Conservation (phyloP, 2,797 vertebrate genomes). For the Danio kyathit region DNA sequence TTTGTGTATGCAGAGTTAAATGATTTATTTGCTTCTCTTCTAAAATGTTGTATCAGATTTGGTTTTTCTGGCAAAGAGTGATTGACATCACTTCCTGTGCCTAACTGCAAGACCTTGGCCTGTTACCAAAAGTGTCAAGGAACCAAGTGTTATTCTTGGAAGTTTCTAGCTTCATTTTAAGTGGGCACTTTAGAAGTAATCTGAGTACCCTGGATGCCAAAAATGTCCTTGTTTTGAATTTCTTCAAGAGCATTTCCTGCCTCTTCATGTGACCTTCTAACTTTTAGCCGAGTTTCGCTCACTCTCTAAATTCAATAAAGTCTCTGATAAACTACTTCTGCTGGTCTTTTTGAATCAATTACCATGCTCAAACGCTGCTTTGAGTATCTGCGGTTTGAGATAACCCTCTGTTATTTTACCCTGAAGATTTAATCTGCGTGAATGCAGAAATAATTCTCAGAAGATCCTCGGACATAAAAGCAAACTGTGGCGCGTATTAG, state of each 20-base stretch:
- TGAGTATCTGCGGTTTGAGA: constrained; percentile 37
- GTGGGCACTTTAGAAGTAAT: constrained; percentile 48
- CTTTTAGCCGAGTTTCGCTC: not conserved
- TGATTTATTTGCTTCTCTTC: constrained; percentile 78
- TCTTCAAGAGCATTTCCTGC: constrained; percentile 52
- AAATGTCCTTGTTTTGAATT: constrained; percentile 58
- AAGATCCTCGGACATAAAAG: constrained; percentile 58
- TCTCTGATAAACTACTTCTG: constrained; percentile 50
- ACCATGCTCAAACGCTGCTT: constrained; percentile 28
- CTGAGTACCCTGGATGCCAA: constrained; percentile 49
- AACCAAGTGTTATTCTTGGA: constrained; percentile 64
- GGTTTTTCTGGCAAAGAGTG: constrained; percentile 75
- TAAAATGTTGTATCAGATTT: constrained; percentile 80
- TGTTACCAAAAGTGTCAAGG: constrained; percentile 59
- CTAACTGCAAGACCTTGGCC: constrained; percentile 69
- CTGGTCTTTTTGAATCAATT: constrained; percentile 57
- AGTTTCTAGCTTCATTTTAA: constrained; percentile 56
- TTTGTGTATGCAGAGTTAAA: constrained; percentile 47
- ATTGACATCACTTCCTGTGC: constrained; percentile 79
- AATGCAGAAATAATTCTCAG: constrained; percentile 52
- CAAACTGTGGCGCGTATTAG: constrained; percentile 39
- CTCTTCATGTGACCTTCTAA: constrained; percentile 15
- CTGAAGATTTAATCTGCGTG: constrained; percentile 46
- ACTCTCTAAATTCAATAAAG: constrained; percentile 48
- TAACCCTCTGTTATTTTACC: constrained; percentile 47